Base-by-base conservation (phyloP, 2,113 vertebrate genomes). In the Bambusicola thoracicus region DNA sequence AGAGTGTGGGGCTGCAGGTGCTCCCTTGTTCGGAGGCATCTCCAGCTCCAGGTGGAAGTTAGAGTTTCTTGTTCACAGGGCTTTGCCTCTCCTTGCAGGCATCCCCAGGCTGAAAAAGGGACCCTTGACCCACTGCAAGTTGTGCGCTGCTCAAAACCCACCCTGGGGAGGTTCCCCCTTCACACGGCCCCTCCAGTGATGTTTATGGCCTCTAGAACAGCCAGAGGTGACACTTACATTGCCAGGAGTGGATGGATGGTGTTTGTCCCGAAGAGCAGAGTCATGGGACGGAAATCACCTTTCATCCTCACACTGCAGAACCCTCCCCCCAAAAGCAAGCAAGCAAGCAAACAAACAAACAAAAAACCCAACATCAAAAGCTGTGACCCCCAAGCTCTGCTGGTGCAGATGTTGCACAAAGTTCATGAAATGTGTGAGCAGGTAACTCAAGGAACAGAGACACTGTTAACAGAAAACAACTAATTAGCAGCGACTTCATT, bases 401-500 rank as follows among this genome's bases (percentile, higher is more conserved):
- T 29, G 27, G 43, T 92, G 81, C 92, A 96, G 90, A 92, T 96
- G 88, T 65, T 95, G 67, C 59, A 48, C 89, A 70, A 75, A 95
- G 76, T 70, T 75, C 92, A 59, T 70, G 43, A 87, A 58, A 81
- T 87, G 81, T 91, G 93, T 87, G 90, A 97, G 96, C 91, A 97
- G 96, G 88, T 97, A 96, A 96, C 6, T 38, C 18, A 68, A 72
- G 87, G 80, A 96, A 95, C 77, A 97, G 85, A 17, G 81, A 98
- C 82, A 87, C 11, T 95, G 91, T 97, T 95, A 97, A 96, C 82
- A 97, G 93, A 97, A 96, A 96, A 77, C 90, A 86, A 96, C 92
- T 98, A 97, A 97, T 98, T 97, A 97, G 96, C 93, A 96, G 76
- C 97, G 85, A 97, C 95, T 98, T 97, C 53, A 97, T 97, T 97